phyloP scores from a whole-genome alignment of 1,140 invertebrate species.

The Holotrichia oblita region DNA sequence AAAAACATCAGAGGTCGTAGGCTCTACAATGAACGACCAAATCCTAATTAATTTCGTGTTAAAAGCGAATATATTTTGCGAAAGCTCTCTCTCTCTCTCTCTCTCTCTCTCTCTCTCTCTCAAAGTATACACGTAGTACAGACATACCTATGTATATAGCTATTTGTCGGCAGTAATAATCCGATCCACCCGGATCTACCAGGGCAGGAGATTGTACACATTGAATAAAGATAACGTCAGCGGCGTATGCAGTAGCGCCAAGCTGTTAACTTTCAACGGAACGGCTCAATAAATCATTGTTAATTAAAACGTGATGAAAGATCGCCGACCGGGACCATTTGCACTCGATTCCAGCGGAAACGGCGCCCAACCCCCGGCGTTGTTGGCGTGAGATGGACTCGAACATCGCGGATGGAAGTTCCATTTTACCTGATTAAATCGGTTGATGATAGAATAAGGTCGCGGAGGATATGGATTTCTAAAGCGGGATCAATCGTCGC shows the following conservation, averaged over 20 bases:
- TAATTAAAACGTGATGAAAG: conserved; percentile 15
- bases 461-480: no score
- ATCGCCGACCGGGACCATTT: not conserved
- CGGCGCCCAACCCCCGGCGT: not conserved
- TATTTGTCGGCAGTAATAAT: not conserved
- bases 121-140: not conserved
- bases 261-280: not conserved
- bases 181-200: no score
- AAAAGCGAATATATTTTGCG: not conserved
- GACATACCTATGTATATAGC: not conserved
- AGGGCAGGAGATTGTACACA: not conserved
- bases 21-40: no score
- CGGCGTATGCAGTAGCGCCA: no score
- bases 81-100: not conserved
- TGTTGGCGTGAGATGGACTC: not conserved
- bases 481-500: no score
- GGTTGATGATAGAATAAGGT: not conserved
- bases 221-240: not conserved
- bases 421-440: not conserved
- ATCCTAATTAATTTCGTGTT: conserved; percentile 7
- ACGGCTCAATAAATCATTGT: conserved; percentile 7
- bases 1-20: no score
- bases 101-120: not conserved
- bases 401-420: not conserved
- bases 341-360: not conserved